Percentiles rank a stretch among this genome's conserved stretches.
phyloP scores from a whole-genome alignment of 2,888 invertebrate species.

The Xanthia togata region DNA sequence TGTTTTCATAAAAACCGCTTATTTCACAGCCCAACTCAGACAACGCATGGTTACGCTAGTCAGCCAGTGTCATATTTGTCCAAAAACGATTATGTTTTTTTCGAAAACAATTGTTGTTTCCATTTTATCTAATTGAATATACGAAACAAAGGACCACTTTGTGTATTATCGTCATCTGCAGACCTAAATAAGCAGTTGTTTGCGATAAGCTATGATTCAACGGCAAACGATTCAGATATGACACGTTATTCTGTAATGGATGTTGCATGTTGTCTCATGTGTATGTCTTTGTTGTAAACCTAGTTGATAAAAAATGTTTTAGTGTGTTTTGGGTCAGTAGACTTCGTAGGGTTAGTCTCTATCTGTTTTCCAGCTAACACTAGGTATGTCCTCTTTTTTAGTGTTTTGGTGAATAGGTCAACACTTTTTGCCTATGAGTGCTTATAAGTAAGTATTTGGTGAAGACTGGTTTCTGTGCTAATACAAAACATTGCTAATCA shows the following conservation, averaged over 20 bases:
- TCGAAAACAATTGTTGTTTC: constrained; percentile 49
- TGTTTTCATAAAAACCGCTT: neutral
- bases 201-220: constrained; percentile 63
- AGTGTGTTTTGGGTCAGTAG: constrained; percentile 20
- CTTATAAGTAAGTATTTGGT: neutral
- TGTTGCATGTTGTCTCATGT: constrained; percentile 31
- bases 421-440: neutral
- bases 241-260: constrained; percentile 51
- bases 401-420: neutral
- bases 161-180: constrained; percentile 60
- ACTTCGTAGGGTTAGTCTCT: neutral
- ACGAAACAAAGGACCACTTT: constrained; percentile 56
- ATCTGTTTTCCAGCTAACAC: neutral
- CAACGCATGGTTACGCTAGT: constrained; percentile 30
- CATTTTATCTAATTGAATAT: constrained; percentile 63
- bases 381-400: neutral
- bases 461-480: neutral
- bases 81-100: constrained; percentile 56
- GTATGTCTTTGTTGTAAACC: constrained; percentile 54
- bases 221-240: constrained; percentile 50
- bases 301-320: constrained; percentile 30
- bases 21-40: constrained; percentile 39
- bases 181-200: constrained; percentile 66
- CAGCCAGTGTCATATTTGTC: constrained; percentile 40
- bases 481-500: neutral